A percentile compares a stretch with the other conserved stretches of the same genome.
These are phyloP conservation scores for Drosophila auraria DNA, from an alignment of 1,140 invertebrate species.

Conservation along the genomic window DNA sequence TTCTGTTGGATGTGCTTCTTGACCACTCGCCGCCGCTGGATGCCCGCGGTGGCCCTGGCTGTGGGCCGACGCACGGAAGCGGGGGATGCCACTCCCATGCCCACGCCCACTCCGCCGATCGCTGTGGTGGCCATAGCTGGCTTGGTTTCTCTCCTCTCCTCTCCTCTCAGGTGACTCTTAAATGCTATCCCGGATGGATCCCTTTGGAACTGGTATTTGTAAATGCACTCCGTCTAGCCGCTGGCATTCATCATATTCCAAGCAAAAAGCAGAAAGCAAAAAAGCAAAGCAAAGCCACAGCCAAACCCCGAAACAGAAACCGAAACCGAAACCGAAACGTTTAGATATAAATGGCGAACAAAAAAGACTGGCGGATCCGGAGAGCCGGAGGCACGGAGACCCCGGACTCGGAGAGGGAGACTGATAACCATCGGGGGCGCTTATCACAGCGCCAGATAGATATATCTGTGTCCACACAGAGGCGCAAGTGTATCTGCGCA, in stretches of 20 bases:
- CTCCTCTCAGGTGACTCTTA: neutral
- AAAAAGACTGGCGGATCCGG: slow-evolving; percentile 19
- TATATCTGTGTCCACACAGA: slow-evolving; percentile 36
- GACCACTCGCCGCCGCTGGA: slow-evolving; percentile 77
- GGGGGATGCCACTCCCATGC: slow-evolving; percentile 11
- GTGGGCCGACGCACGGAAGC: slow-evolving; percentile 55
- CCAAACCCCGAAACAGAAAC: slow-evolving; percentile 7
- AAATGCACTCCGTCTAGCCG: slow-evolving; percentile 55
- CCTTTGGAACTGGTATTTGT: slow-evolving; percentile 50
- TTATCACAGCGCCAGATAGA: slow-evolving; percentile 61
- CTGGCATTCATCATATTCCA: slow-evolving; percentile 68
- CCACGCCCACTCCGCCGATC: slow-evolving; percentile 23
- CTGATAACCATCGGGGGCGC: slow-evolving; percentile 74
- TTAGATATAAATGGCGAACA: slow-evolving; percentile 72
- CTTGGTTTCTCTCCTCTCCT: slow-evolving; percentile 4
- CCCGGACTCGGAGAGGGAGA: slow-evolving; percentile 26
- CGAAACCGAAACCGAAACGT: slow-evolving; percentile 25
- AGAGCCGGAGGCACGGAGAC: slow-evolving; percentile 21
- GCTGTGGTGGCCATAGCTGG: slow-evolving; percentile 49
- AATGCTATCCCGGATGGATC: neutral
- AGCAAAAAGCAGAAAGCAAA: slow-evolving; percentile 41
- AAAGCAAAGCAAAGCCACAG: neutral
- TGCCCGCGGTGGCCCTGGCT: slow-evolving; percentile 75
- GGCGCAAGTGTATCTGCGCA: slow-evolving; percentile 37
- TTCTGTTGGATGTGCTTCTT: slow-evolving; percentile 85